A percentile compares a stretch with the other conserved stretches of the same genome.
Conservation (phyloP, 2,113 vertebrate genomes). For the Rhagologus leucostigma region DNA sequence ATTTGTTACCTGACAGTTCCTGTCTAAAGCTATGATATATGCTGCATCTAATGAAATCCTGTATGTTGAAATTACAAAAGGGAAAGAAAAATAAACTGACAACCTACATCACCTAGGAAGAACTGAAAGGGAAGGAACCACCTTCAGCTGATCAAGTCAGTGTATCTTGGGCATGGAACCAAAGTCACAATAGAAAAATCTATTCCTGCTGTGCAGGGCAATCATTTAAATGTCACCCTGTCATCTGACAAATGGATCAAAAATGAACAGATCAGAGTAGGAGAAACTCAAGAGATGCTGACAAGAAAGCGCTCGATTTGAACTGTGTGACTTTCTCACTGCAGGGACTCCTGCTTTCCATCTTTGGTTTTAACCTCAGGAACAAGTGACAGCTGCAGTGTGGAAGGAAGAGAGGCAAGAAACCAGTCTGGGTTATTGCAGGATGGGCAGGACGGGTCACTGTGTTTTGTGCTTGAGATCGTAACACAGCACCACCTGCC, state of each 20-base stretch:
- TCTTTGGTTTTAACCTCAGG: conserved; percentile 80
- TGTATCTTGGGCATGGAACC: conserved; percentile 83
- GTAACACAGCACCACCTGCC: background rate
- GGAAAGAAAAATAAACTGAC: conserved; percentile 36
- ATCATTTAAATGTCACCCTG: conserved; percentile 68
- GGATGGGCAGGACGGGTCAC: background rate
- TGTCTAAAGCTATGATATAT: conserved; percentile 76
- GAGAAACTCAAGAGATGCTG: conserved; percentile 63
- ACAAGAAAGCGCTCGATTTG: conserved; percentile 58
- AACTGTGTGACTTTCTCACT: conserved; percentile 69
- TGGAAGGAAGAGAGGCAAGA: background rate
- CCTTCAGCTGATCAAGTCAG: conserved; percentile 68
- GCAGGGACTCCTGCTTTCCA: conserved; percentile 56
- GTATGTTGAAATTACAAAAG: conserved; percentile 59
- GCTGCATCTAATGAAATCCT: conserved; percentile 77
- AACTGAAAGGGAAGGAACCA: conserved; percentile 52
- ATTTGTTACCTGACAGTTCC: conserved; percentile 78
- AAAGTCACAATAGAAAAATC: conserved; percentile 84
- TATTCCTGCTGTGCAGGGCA: conserved; percentile 97
- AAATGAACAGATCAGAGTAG: conserved; percentile 59
- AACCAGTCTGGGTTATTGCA: background rate
- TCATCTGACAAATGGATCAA: conserved; percentile 55
- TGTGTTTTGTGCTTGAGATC: background rate
- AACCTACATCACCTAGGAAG: conserved; percentile 56
- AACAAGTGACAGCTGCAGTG: conserved; percentile 67